Conservation (phyloP, 1,140 invertebrate species). For the Pseudoatta argentina region DNA sequence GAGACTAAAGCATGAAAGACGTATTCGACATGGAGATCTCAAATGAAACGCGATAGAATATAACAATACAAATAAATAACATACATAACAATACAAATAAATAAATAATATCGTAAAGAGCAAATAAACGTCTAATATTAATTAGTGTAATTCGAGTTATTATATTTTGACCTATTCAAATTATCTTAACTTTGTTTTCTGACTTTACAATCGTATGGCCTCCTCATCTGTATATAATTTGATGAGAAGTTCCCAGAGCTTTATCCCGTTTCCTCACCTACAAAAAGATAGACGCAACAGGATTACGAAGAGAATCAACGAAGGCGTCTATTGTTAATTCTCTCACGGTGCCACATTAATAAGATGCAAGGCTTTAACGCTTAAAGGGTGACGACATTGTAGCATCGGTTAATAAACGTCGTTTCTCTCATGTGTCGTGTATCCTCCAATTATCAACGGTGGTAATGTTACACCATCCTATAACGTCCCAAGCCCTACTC, state of each 20-base stretch:
- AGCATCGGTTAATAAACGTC: slow-evolving; percentile 75
- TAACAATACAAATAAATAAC: neutral
- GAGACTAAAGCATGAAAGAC: slow-evolving; percentile 57
- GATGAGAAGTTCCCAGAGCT: neutral
- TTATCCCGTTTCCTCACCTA: slow-evolving; percentile 14
- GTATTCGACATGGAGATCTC: slow-evolving; percentile 43
- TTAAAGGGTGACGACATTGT: slow-evolving; percentile 69
- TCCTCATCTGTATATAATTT: slow-evolving; percentile 6
- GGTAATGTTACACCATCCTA: slow-evolving; percentile 42
- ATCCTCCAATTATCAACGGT: slow-evolving; percentile 60
- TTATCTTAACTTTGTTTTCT: too few species aligned
- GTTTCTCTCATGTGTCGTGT: slow-evolving; percentile 31
- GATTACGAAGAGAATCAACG: neutral
- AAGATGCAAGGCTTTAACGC: slow-evolving; percentile 72
- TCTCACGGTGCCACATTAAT: slow-evolving; percentile 71
- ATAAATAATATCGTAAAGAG: slow-evolving; percentile 5
- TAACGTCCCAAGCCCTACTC: neutral
- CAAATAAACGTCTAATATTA: neutral
- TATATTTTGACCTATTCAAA: neutral
- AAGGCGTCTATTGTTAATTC: slow-evolving; percentile 42
- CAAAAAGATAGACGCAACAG: neutral
- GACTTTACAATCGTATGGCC: neutral
- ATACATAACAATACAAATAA: neutral
- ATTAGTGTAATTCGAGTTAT: neutral
- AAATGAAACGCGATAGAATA: neutral